Evolutionary conservation across 2,888 invertebrate genomes (phyloP), one percentile per base, ranked within the genome.

Genomic region (Hydropsyche betteni): DNA sequence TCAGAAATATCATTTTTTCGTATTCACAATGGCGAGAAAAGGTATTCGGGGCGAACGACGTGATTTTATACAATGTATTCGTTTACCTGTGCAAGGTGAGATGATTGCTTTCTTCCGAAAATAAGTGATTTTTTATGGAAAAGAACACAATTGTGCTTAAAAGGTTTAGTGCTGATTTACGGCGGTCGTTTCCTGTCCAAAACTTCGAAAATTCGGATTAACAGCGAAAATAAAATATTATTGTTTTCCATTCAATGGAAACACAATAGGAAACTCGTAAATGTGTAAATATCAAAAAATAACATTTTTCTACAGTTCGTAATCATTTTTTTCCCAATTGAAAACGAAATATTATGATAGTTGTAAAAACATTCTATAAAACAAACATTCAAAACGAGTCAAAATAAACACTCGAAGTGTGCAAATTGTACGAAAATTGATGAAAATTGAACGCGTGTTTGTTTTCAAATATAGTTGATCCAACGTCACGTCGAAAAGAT

Each of bases 1-100:
- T 53, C 16, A 53, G 12, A n/a, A 53, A 53, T 14, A 53, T 24
- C 16, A 14, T 14, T 58, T 58, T 16, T 58, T 58, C 16, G 8
- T 24, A 16, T 16, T 4, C 16, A 24, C 24, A 10, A 8, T 44
- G 4, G 44, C 6, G 6, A 44, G 16, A 16, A 58, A 58, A 14
- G 16, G 58, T 16, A 16, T 16, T 58, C 16, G 8, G n/a, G 53
- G 44, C 5, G 58, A 53, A 14, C 7, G 16, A 58, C 44, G 44
- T 58, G 16, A 58, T 24, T 8, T 58, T 16, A 24, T 4, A 36
- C 64, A 64, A 64, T n/a, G 34, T 24, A 8, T 64, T 36, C 24
- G 36, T 64, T n/a, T 64, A 64, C 64, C 64, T 64, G 64, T 36
- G 64, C 64, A 36, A 64, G 64, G 64, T 64, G 36, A 64, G 6